These are phyloP conservation scores for Leptobrachium ailaonicum DNA, from an alignment of 2,113 vertebrate genomes.

Conservation along the genomic window DNA sequence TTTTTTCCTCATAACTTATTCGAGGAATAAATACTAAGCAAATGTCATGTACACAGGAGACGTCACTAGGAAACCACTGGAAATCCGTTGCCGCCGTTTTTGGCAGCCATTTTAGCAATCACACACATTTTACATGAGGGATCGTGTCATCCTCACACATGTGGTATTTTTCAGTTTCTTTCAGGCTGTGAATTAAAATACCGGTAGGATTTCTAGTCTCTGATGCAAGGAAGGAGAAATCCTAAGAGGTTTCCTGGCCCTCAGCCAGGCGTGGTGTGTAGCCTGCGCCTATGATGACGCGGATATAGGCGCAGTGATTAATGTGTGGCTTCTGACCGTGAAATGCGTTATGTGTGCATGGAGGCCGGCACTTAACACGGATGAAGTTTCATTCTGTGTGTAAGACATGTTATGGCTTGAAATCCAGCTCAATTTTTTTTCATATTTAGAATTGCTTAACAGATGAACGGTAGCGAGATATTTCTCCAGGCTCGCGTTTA, in stretches of 20 bases:
- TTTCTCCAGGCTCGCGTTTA: not conserved
- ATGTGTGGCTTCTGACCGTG: not conserved
- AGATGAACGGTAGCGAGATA: conserved; percentile 20
- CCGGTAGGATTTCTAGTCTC: not conserved
- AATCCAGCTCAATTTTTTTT: not conserved
- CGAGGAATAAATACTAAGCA: too few relatives aligned
- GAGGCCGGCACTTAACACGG: not conserved
- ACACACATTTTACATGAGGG: too few relatives aligned
- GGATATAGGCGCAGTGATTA: not conserved
- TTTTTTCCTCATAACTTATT: too few relatives aligned
- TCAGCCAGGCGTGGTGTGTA: rapidly evolving
- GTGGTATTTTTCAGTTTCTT: too few relatives aligned
- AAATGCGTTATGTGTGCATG: not conserved
- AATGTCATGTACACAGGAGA: too few relatives aligned
- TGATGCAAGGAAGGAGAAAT: rapidly evolving
- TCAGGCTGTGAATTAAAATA: too few relatives aligned
- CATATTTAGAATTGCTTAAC: conserved; percentile 10
- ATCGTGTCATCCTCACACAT: too few relatives aligned
- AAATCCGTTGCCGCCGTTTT: too few relatives aligned
- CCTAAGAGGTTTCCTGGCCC: not conserved
- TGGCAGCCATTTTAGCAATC: too few relatives aligned
- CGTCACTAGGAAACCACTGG: too few relatives aligned
- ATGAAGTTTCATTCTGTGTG: not conserved
- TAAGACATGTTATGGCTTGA: not conserved
- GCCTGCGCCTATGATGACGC: rapidly evolving